phyloP scores from a whole-genome alignment of 2,113 vertebrate genomes.

The Corvus moneduloides region DNA sequence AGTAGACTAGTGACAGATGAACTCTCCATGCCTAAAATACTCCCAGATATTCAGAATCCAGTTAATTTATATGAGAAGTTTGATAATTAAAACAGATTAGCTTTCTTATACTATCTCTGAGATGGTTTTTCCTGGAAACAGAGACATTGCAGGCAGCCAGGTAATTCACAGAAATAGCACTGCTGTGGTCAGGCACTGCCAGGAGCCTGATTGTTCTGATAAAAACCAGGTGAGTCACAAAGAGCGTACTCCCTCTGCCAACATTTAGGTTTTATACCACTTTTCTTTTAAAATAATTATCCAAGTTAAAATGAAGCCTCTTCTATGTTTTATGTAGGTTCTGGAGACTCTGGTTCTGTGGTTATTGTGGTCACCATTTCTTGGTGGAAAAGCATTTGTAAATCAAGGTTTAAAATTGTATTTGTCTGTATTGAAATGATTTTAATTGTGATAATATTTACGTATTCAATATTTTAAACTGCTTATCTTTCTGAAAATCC shows the following conservation, averaged over 20 bases:
- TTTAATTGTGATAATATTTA: not conserved
- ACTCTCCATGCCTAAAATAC: not conserved
- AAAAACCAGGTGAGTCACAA: not conserved
- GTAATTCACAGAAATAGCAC: not conserved
- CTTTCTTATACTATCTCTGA: not conserved
- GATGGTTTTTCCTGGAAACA: not conserved
- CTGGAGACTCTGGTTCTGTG: not conserved
- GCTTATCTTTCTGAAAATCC: not conserved
- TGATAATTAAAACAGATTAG: not conserved
- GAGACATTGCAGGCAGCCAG: not conserved
- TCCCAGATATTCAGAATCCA: not conserved
- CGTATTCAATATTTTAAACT: not conserved
- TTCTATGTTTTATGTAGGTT: not conserved
- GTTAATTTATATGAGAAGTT: not conserved
- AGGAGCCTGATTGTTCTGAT: not conserved
- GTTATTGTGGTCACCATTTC: not conserved
- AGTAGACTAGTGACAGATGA: not conserved
- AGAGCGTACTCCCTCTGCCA: not conserved
- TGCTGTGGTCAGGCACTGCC: not conserved
- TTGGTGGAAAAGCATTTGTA: not conserved
- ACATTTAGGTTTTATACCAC: not conserved
- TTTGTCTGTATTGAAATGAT: not conserved
- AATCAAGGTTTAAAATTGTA: not conserved
- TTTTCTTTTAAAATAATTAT: not conserved
- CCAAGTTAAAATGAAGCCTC: not conserved